Evolutionary conservation across 2,797 vertebrate genomes (phyloP), one percentile per base, ranked within the genome.

Genomic region (Hozukius guyotensis): DNA sequence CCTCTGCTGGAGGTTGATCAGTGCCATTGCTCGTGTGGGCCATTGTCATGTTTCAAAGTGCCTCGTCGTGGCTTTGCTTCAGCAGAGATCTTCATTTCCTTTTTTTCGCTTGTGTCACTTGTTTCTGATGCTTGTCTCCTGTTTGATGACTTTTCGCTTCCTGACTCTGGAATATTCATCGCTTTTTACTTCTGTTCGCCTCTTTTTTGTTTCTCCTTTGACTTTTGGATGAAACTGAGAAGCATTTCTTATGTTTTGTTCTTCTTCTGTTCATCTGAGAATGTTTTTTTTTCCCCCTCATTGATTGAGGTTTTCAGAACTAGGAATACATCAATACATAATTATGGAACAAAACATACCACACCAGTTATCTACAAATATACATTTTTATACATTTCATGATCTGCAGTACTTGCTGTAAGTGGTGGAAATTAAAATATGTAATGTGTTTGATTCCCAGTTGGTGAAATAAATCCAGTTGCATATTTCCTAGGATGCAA

Each of bases 61-160:
- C 29, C 65, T 72, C 18, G 82, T 65, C n/a, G 22, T 57, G 77
- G 81, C 69, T 78, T 67, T 79, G 89, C 82, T 88, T 75, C 81
- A 85, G 67, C 32, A 24, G 69, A 80, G 57, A 82, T 82, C 84
- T 77, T 90, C 77, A 87, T 91, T 90, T 88, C 87, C 82, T 70
- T 81, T 82, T 77, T 31, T n/a, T 8, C n/a, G 56, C 79, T 72
- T 67, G 61, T 77, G 77, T 78, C 52, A 24, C 65, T 88, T 60
- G 72, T 82, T 80, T 81, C 66, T 75, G 69, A 86, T 73, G 76
- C 69, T 75, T 65, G 64, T 82, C 79, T 80, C 27, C 61, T 73
- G 46, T 70, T 75, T 82, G 76, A 78, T 82, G 76, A 62, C 61
- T 82, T 77, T 73, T 80, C 2, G 31, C 71, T 76, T 75, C 29